Base-by-base conservation (phyloP, 2,797 vertebrate genomes). In the Nyctibius grandis region DNA sequence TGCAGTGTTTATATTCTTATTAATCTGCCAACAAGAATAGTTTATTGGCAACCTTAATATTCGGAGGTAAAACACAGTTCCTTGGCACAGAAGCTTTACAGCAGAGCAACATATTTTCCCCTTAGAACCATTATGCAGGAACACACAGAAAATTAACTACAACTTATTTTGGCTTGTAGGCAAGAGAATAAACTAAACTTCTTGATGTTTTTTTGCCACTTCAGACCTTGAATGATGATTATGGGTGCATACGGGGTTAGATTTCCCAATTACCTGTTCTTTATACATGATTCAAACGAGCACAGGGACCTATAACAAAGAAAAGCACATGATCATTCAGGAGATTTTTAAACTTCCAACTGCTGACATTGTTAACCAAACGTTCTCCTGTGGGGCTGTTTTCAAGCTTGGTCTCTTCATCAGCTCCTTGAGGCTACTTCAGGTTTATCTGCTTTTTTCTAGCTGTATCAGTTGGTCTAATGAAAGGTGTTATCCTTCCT, bases 21-120 rank as follows among this genome's bases (percentile, higher is more conserved):
- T 88, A 92, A 92, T 89, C 95, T 97, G 97, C 97, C 98, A 98
- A 97, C 96, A 97, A 97, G 97, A 95, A 96, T 74, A 89, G 91
- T 97, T 96, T 95, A 97, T 98, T 98, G 98, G 98, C 98, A 98
- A 98, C 88, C 95, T 96, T 90, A 97, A 94, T 89, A 96, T 95
- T 97, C 95, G 97, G 97, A 98, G 97, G 97, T 96, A 97, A 97
- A 97, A 96, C 86, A 94, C 91, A 95, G 91, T 96, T 98, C 94
- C 98, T 98, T 98, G 98, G 98, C 98, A 98, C 98, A 95, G 70
- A 93, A 90, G 82, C 96, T 68, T 65, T 75, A 70, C 61, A 96
- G 90, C 93, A 79, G 80, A 91, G 90, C 85, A 93, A 96, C 51
- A 38, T 72, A 85, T 96, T 96, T 97, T 94, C 72, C 92, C 95